A percentile compares a stretch with the other conserved stretches of the same genome.
Conservation (phyloP, 2,113 vertebrate species). For the Colius striatus region DNA sequence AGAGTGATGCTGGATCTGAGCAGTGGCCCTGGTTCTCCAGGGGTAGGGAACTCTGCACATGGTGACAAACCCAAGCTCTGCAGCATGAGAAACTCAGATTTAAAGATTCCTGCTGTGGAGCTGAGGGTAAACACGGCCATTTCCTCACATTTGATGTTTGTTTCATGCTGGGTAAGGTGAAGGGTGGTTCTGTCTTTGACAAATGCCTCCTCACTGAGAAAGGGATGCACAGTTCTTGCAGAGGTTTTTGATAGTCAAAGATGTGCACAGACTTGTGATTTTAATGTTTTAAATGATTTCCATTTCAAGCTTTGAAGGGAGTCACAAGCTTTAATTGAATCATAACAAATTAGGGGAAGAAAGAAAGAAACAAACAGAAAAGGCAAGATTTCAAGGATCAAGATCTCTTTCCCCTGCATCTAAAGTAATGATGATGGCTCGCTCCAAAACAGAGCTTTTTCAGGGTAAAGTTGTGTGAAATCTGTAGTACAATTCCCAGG, state of each 20-base stretch:
- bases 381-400: not conserved
- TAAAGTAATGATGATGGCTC: not conserved
- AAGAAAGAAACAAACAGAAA: not conserved
- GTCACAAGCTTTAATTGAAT: not conserved
- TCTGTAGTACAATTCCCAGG: not conserved
- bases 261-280: not conserved
- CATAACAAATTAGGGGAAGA: not conserved
- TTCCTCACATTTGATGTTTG: accelerated
- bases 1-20: not conserved
- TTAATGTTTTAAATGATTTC: not conserved
- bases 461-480: not conserved
- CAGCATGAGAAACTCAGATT: not conserved
- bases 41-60: not conserved
- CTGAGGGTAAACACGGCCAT: not conserved
- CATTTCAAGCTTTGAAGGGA: not conserved
- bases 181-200: not conserved
- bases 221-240: not conserved
- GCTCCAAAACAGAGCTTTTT: not conserved
- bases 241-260: not conserved
- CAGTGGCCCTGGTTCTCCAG: not conserved
- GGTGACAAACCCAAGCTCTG: not conserved
- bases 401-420: not conserved
- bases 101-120: not conserved
- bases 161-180: not conserved
- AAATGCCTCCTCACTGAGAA: not conserved